Evolutionary conservation across 2,113 vertebrate species (phyloP), one percentile per base, ranked within the genome.

Genomic region (Varanus salvator): DNA sequence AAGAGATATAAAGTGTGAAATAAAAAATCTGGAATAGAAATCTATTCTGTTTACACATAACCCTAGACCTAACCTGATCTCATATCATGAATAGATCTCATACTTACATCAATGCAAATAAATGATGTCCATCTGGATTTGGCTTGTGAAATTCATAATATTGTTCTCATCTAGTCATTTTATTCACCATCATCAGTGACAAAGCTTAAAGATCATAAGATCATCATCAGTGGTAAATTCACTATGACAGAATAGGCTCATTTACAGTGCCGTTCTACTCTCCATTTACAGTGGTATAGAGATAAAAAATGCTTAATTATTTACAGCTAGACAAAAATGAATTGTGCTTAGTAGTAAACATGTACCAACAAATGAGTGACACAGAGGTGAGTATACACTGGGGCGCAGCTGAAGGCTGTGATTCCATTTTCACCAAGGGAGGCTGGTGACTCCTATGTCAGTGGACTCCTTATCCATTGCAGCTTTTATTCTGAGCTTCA

Each of bases 21-120:
- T 68, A 80, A 0, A 64, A 14, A 86, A 74, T 66, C 64, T 85
- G 91, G 50, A 80, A 81, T 44, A 89, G 52, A 92, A 88, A 44
- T 44, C 38, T 44, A 44, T 44, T 90, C 74, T 86, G 60, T 93
- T 92, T 90, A 78, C 77, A 80, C 88, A 9, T 85, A 93, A 87
- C 69, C 83, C 77, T 78, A 57, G 86, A 9, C 89, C 88, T 91
- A 80, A 87, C 85, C 72, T 88, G 54, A 52, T 38, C 0, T 31
- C 87, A 60, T 84, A 64, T 72, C 44, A 21, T 76, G 84, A 92
- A 91, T 74, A 50, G 89, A 95, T 87, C 5, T 3, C 34, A 0
- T 9, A 69, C 66, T 96, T 82, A 95, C 92, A 93, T 95, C 96
- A 95, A 66, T 91, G 7, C 31, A 93, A 89, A 96, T 95, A 94